Conservation (phyloP, 1,140 invertebrate genomes). For the Drosophila tristis region DNA sequence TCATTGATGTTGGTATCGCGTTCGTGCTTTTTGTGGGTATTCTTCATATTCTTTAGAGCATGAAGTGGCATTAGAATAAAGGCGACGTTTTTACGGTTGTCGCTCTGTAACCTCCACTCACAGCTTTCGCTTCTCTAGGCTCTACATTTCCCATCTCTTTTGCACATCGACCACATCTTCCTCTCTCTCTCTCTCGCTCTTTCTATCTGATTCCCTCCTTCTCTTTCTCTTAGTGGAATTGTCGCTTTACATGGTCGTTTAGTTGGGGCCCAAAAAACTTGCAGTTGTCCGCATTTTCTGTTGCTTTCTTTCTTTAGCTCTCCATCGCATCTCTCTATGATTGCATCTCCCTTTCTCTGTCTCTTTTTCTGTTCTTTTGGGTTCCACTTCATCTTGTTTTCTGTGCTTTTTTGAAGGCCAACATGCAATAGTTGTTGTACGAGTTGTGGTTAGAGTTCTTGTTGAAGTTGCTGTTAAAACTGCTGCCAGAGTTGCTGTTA, state of each 20-base stretch:
- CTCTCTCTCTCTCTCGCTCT: conserved; percentile 2
- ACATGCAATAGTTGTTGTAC: conserved; percentile 32
- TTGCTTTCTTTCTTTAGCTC: conserved; percentile 8
- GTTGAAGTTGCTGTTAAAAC: conserved; percentile 10
- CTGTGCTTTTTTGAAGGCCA: conserved; percentile 28
- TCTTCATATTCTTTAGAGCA: conserved; percentile 45
- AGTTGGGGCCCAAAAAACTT: conserved; percentile 62
- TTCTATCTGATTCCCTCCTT: background rate
- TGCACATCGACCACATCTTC: too few species aligned
- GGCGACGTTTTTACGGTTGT: conserved; percentile 65
- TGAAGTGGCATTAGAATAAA: conserved; percentile 77
- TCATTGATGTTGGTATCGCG: background rate
- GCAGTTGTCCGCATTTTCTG: conserved; percentile 52
- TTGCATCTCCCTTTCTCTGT: background rate
- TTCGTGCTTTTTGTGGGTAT: conserved; percentile 14
- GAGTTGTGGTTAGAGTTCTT: conserved; percentile 16
- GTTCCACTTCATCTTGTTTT: conserved; percentile 50
- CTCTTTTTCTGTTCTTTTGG: conserved; percentile 29
- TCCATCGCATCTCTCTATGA: background rate
- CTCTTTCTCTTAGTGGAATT: conserved; percentile 25
- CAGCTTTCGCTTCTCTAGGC: background rate
- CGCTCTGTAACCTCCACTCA: conserved; percentile 26
- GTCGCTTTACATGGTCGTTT: conserved; percentile 61
- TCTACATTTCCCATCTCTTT: too few species aligned
- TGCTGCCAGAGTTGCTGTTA: conserved; percentile 11